Percentiles rank a stretch among this genome's conserved stretches.
These are phyloP conservation scores for Eupithecia exiguata DNA, from an alignment of 2,888 invertebrate species.

Conservation along the genomic window DNA sequence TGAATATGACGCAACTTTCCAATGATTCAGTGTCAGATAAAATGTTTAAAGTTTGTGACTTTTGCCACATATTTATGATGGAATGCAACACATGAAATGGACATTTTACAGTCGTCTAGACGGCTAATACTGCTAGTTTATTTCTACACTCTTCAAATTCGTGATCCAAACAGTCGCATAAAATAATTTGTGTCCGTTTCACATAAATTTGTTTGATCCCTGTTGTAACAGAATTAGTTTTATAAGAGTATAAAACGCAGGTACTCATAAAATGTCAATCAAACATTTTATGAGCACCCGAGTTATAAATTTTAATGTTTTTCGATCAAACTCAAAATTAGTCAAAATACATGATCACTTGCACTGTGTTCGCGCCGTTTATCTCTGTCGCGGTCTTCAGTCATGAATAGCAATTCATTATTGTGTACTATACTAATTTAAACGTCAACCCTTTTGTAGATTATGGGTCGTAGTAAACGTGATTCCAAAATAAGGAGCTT, in stretches of 20 bases:
- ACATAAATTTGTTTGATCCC: not conserved
- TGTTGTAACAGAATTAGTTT: not conserved
- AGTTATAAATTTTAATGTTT: not conserved
- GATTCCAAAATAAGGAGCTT: constrained; percentile 63
- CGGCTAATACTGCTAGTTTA: constrained; percentile 40
- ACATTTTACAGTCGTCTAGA: constrained; percentile 45
- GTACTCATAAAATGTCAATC: not conserved
- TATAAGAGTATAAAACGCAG: too few species aligned
- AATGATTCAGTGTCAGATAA: constrained; percentile 48
- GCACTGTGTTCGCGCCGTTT: constrained; percentile 32
- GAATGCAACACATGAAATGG: not conserved
- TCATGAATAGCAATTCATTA: constrained; percentile 49
- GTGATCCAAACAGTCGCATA: constrained; percentile 4
- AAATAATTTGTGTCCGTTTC: constrained; percentile 1
- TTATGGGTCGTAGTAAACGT: constrained; percentile 53
- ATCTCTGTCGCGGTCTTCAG: constrained; percentile 43
- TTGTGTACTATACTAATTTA: constrained; percentile 35
- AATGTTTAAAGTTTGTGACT: constrained; percentile 43
- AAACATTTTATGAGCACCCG: too few species aligned
- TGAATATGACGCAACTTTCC: constrained; percentile 45
- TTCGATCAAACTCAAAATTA: not conserved
- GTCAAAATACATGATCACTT: not conserved
- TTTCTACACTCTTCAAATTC: constrained; percentile 19
- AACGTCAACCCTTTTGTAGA: constrained; percentile 50
- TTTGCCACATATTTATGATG: constrained; percentile 44